Conservation (phyloP, 2,797 vertebrate genomes). For the Pantherophis vulpinus region DNA sequence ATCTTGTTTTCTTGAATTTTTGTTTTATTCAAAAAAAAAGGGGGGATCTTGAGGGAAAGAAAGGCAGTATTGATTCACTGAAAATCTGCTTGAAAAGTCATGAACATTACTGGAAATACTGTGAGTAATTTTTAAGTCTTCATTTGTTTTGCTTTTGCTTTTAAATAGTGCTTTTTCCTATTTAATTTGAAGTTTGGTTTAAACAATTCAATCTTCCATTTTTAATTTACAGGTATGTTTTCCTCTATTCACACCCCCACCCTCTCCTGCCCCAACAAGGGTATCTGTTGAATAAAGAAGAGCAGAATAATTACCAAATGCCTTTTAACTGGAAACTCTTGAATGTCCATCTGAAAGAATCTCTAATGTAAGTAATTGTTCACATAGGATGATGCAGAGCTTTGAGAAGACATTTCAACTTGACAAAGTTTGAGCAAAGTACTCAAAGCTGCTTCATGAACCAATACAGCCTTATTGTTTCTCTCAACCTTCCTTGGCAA, state of each 20-base stretch:
- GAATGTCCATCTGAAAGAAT: background rate
- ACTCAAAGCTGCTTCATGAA: background rate
- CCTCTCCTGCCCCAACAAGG: no score
- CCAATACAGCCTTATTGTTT: background rate
- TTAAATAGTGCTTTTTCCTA: background rate
- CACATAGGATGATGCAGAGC: background rate
- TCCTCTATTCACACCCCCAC: background rate
- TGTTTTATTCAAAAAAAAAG: constrained; percentile 14
- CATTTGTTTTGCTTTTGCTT: background rate
- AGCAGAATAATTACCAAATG: background rate
- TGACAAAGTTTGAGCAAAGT: background rate
- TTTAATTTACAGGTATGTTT: background rate
- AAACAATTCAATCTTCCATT: background rate
- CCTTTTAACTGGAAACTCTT: background rate
- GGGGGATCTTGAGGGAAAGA: fast-evolving
- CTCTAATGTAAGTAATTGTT: background rate
- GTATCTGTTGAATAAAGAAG: background rate
- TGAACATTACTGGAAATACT: background rate
- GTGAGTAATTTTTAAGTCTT: background rate
- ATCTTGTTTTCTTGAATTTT: constrained; percentile 40
- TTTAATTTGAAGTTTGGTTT: background rate
- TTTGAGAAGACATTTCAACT: background rate
- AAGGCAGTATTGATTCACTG: background rate
- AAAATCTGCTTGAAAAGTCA: background rate
- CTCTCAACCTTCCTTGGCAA: background rate